Base-by-base conservation (phyloP, 2,113 vertebrate species). In the Anolis sagrei region DNA sequence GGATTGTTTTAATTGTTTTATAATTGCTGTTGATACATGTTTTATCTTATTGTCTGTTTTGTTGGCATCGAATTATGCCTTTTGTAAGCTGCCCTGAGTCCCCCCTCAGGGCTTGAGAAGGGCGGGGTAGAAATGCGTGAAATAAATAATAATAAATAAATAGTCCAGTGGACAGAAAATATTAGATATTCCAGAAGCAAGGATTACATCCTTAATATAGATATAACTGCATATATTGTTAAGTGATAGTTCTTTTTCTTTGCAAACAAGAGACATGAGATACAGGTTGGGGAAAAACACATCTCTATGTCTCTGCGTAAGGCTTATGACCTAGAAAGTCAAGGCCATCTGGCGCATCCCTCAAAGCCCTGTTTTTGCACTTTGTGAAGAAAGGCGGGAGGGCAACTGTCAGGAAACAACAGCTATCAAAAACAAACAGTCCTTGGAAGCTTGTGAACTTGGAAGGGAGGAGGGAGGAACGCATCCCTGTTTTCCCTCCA, bases 401-500 rank as follows among this genome's bases (percentile, higher is more conserved):
- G 11, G 54, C 14, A 13, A 58, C 13, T 58, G 54, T 58, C 54
- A 58, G 90, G 13, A 88, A 74, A 73, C 64, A 58, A 92, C 39
- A 18, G 87, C 36, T 83, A 76, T 0, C 62, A 68, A 70, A 87
- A 85, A 72, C 84, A 88, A 92, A 86, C 54, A 75, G 72, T 32
- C 72, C 75, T 49, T 32, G 81, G 81, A 82, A 11, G 83, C 82
- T 70, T 82, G 78, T 29, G 79, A 80, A 84, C 51, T 48, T 70
- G 85, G 64, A n/a, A 81, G 81, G 64, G 39, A 11, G 49, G 1
- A 21, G 6, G 49, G 34, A 73, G 51, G 7, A 27, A 51, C 79
- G 76, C 88, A 86, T 73, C 83, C 83, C 51, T 89, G 90, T 79
- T 48, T 14, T n/a, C 34, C 70, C 86, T 76, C 78, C 23, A 83